phyloP scores from a whole-genome alignment of 2,113 vertebrate genomes.

The Plotosus lineatus region DNA sequence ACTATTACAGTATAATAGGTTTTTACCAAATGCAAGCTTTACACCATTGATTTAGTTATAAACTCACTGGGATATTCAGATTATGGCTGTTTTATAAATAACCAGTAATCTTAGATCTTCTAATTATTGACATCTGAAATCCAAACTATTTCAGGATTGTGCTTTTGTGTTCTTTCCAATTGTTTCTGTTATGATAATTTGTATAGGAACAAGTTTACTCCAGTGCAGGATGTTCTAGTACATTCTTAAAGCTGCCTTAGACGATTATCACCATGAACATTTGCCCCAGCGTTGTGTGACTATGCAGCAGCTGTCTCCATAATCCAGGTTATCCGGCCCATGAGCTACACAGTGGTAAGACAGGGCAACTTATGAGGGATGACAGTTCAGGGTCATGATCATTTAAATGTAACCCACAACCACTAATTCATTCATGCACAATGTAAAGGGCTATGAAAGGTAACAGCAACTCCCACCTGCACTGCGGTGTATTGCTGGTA shows the following conservation, averaged over 20 bases:
- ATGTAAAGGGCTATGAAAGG: slow-evolving; percentile 1
- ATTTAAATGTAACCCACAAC: slow-evolving; percentile 14
- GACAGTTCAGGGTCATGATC: slow-evolving; percentile 50
- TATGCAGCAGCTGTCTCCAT: slow-evolving; percentile 60
- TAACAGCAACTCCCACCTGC: slow-evolving; percentile 50
- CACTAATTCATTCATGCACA: slow-evolving; percentile 25
- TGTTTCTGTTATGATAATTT: background rate
- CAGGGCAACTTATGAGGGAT: slow-evolving; percentile 46
- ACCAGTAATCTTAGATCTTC: too few relatives aligned
- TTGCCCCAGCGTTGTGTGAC: slow-evolving; percentile 55
- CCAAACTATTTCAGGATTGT: background rate
- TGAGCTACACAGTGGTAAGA: slow-evolving; percentile 53
- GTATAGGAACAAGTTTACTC: slow-evolving; percentile 4
- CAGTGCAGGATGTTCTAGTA: slow-evolving; percentile 32
- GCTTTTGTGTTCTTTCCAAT: background rate
- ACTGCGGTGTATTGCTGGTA: background rate
- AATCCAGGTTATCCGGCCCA: slow-evolving; percentile 61
- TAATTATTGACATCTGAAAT: too few relatives aligned
- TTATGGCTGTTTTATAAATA: too few relatives aligned
- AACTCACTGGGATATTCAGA: too few relatives aligned
- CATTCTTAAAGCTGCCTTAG: slow-evolving; percentile 37
- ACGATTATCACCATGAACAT: slow-evolving; percentile 44
- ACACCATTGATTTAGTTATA: too few relatives aligned
- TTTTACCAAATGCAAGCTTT: too few relatives aligned
- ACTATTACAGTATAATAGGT: too few relatives aligned